Evolutionary conservation across 2,888 invertebrate genomes (phyloP).

Genomic region (Entomobrya multifasciata): DNA sequence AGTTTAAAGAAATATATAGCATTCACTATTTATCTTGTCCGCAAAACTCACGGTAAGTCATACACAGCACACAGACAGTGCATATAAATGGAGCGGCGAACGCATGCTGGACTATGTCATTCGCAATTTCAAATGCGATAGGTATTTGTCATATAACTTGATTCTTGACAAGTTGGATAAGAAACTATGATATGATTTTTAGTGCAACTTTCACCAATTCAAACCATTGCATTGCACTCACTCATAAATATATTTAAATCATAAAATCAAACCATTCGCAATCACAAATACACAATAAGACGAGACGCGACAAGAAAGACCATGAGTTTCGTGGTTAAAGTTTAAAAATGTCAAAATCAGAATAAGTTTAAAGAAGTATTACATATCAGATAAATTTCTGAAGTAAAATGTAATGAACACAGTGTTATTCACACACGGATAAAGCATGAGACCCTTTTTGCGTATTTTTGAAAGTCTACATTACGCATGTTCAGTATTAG

Average conservation of each 20-base stretch:
- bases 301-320: constrained; percentile 27
- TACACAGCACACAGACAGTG: neutral
- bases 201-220: too few relatives aligned
- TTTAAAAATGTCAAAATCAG: neutral
- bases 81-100: constrained; percentile 25
- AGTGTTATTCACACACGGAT: constrained; percentile 22
- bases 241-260: neutral
- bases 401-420: neutral
- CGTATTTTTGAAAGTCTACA: neutral
- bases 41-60: neutral
- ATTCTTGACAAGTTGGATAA: too few relatives aligned
- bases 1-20: too few relatives aligned
- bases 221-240: too few relatives aligned
- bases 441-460: constrained; percentile 23
- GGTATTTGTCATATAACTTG: too few relatives aligned
- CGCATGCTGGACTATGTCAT: too few relatives aligned
- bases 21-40: too few relatives aligned
- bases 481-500: neutral
- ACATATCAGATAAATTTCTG: neutral
- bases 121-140: too few relatives aligned
- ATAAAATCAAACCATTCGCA: constrained; percentile 1
- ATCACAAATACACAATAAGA: constrained; percentile 18
- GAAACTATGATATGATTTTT: too few relatives aligned
- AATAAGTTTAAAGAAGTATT: neutral
- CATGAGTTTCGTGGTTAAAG: neutral